Base-by-base conservation (phyloP, 2,888 invertebrate species). In the Rhagonycha lutea region DNA sequence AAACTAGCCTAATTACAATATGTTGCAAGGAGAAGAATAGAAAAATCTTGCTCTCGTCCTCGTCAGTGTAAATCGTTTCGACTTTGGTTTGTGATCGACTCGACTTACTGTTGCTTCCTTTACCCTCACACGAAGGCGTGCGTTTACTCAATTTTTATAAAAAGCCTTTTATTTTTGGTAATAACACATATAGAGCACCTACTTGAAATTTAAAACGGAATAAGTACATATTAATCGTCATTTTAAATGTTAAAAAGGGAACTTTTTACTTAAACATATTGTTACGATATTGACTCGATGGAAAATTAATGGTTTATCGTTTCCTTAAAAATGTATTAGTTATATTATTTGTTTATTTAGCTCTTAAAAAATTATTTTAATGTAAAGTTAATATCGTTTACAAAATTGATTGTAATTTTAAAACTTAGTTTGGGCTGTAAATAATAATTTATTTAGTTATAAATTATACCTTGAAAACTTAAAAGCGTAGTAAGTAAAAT, bases 401-500 rank as follows among this genome's bases (percentile, higher is more conserved):
- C 68, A 29, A 68, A 68, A 29, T 68, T 68, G 28, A 68, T 29
- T 68, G 24, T 29, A 68, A 68, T 68, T 68, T 29, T 68, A 29
- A 29, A 68, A 68, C 26, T 73, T 70, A 74, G 70, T 70, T 73
- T 71, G 73, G 28, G 68, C 63, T 65, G 63, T 65, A 14, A 65
- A 65, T 65, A 65, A 65, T 65, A 65, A 65, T 65, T 65, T 65
- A 65, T 65, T 65, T 65, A 65, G 63, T 65, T 29, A 65, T 74
- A 63, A 75, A 75, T 75, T 65, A 75, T 69, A 60, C 60, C n/a
- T 62, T 74, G 18, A 24, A 70, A 61, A 65, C 65, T 63, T 70
- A 71, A 74, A 72, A 72, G 65, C 72, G 63, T 69, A 47, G 61
- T 69, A 75, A 75, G 72, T 69, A 69, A 72, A 72, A 72, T 76